These are phyloP conservation scores for Struthio camelus DNA, from an alignment of 2,113 vertebrate genomes.

Conservation along the genomic window DNA sequence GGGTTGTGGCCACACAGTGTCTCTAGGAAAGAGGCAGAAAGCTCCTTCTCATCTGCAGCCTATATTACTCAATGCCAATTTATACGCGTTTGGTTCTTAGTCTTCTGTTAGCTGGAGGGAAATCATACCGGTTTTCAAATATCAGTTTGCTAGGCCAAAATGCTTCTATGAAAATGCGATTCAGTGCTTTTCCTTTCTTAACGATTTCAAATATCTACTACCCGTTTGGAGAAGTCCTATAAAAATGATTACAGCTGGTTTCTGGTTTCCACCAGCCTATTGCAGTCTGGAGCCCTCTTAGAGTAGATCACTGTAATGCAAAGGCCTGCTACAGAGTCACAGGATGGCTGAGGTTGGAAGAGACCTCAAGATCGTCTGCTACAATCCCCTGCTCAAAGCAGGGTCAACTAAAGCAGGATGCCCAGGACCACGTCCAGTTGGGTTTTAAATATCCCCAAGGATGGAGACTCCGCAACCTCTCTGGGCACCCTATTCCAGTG, in stretches of 20 bases:
- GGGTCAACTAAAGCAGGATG: too few relatives aligned
- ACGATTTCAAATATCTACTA: not conserved
- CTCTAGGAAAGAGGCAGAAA: not conserved
- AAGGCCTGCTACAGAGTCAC: too few relatives aligned
- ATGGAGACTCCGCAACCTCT: too few relatives aligned
- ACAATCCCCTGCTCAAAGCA: too few relatives aligned
- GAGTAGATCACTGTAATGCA: not conserved
- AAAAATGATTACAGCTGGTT: not conserved
- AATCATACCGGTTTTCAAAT: not conserved
- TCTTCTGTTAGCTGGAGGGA: not conserved
- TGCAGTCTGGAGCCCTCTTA: not conserved
- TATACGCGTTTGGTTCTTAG: not conserved
- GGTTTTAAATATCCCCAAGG: too few relatives aligned
- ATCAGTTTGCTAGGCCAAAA: not conserved
- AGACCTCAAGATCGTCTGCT: too few relatives aligned
- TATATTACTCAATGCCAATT: rapidly evolving
- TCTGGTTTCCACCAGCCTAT: not conserved
- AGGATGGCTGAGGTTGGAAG: too few relatives aligned
- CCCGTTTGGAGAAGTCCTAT: not conserved
- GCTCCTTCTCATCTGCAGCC: not conserved
- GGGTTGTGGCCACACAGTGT: not conserved
- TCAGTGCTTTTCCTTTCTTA: not conserved
- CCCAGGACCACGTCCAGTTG: too few relatives aligned
- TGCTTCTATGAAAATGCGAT: not conserved
- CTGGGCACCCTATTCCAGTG: too few relatives aligned